phyloP scores from a whole-genome alignment of 1,140 invertebrate genomes.

The Lanistes nyassanus region DNA sequence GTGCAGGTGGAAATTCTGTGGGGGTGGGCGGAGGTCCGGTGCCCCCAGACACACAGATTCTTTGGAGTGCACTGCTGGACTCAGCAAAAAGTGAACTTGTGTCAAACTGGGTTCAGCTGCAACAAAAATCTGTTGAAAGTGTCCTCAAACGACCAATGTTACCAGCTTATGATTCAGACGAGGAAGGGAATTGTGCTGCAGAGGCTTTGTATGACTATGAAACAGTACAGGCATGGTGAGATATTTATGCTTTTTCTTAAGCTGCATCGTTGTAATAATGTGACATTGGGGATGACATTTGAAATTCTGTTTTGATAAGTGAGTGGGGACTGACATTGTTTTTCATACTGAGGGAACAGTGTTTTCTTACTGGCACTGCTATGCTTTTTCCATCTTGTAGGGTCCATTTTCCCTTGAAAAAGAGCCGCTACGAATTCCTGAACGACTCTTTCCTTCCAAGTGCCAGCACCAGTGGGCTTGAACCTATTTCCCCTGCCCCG shows the following conservation, averaged over 20 bases:
- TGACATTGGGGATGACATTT: too few relatives aligned
- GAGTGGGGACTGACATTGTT: too few relatives aligned
- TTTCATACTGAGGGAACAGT: too few relatives aligned
- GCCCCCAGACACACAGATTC: slow-evolving; percentile 24
- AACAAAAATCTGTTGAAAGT: slow-evolving; percentile 48
- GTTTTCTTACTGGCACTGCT: too few relatives aligned
- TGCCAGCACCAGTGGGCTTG: slow-evolving; percentile 17
- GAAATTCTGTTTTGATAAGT: too few relatives aligned
- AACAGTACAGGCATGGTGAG: slow-evolving; percentile 84
- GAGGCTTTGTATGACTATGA: slow-evolving; percentile 90
- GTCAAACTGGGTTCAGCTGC: slow-evolving; percentile 57
- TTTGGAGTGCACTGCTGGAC: slow-evolving; percentile 33
- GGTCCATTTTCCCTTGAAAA: slow-evolving; percentile 40
- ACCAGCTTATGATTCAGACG: slow-evolving; percentile 76
- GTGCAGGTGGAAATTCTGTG: slow-evolving; percentile 6
- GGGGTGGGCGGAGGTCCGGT: slow-evolving; percentile 18
- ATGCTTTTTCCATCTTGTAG: slow-evolving; percentile 16
- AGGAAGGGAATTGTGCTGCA: slow-evolving; percentile 80
- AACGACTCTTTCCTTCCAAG: slow-evolving; percentile 20
- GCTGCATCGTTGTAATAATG: too few relatives aligned
- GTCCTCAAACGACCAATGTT: slow-evolving; percentile 73
- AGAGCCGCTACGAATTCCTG: slow-evolving; percentile 34
- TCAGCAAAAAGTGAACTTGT: slow-evolving; percentile 49
- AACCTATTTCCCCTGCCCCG: slow-evolving; percentile 33
- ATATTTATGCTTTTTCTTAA: slow-evolving; percentile 16